Percentiles rank a stretch among this genome's conserved stretches.
Conservation (phyloP, 2,113 vertebrate genomes). For the Melanocharis versteri region DNA sequence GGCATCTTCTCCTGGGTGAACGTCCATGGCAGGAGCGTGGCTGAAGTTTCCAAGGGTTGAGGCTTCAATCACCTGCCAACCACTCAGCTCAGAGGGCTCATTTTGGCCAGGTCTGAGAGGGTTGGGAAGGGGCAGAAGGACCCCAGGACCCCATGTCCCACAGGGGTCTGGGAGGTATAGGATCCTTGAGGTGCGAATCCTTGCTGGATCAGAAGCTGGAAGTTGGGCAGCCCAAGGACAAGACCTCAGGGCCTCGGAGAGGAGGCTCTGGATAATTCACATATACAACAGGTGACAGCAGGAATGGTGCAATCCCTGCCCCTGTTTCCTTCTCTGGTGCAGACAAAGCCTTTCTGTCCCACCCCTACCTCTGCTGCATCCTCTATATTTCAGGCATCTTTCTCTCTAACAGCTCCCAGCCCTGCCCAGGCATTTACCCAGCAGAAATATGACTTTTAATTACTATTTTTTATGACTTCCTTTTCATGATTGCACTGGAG, state of each 20-base stretch:
- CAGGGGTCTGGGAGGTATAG: not conserved
- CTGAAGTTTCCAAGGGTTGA: not conserved
- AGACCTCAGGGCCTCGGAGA: not conserved
- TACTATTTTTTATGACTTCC: conserved; percentile 54
- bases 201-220: not conserved
- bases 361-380: not conserved
- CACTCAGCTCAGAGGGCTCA: not conserved
- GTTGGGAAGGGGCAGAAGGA: not conserved
- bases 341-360: not conserved
- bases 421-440: conserved; percentile 15
- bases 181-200: not conserved
- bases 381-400: not conserved
- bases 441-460: conserved; percentile 58
- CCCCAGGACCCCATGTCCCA: accelerated
- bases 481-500: conserved; percentile 40
- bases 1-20: not conserved
- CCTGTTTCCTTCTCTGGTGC: not conserved
- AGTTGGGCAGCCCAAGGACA: not conserved
- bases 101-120: not conserved
- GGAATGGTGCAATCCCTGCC: not conserved
- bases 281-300: accelerated
- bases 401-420: not conserved
- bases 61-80: not conserved
- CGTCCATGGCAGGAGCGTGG: not conserved
- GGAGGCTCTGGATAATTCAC: not conserved